phyloP scores from a whole-genome alignment of 1,140 invertebrate species.

The Brachionus asplanchnoidis region DNA sequence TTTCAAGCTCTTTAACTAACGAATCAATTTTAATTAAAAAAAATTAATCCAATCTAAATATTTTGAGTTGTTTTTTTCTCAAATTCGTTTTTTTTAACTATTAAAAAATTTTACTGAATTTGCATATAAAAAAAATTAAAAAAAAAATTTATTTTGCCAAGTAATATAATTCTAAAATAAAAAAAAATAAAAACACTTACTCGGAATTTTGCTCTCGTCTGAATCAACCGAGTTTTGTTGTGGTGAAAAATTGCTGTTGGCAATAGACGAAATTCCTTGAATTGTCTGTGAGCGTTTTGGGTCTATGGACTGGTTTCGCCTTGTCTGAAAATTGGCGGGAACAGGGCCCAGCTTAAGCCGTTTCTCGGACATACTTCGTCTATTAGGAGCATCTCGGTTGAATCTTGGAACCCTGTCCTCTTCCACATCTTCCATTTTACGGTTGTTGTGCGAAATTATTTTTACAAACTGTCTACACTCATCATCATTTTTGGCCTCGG shows the following conservation, averaged over 20 bases:
- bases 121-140: too few relatives aligned
- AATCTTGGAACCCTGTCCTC: not conserved
- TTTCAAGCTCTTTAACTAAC: too few relatives aligned
- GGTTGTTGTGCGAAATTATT: slow-evolving; percentile 15
- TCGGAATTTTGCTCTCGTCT: not conserved
- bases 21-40: too few relatives aligned
- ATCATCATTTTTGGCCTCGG: not conserved
- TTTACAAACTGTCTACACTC: not conserved
- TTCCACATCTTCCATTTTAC: not conserved
- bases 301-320: slow-evolving; percentile 6
- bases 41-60: too few relatives aligned
- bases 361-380: slow-evolving; percentile 41
- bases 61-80: too few relatives aligned
- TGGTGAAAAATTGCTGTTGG: not conserved
- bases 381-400: slow-evolving; percentile 35
- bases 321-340: slow-evolving; percentile 8
- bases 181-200: not conserved
- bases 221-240: not conserved
- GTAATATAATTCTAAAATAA: not conserved
- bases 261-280: not conserved
- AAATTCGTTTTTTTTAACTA: too few relatives aligned
- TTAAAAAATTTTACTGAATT: too few relatives aligned
- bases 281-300: slow-evolving; percentile 29
- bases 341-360: slow-evolving; percentile 4
- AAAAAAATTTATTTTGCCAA: not conserved